Base-by-base conservation (phyloP, 2,888 invertebrate genomes). In the Apodemia mormo region DNA sequence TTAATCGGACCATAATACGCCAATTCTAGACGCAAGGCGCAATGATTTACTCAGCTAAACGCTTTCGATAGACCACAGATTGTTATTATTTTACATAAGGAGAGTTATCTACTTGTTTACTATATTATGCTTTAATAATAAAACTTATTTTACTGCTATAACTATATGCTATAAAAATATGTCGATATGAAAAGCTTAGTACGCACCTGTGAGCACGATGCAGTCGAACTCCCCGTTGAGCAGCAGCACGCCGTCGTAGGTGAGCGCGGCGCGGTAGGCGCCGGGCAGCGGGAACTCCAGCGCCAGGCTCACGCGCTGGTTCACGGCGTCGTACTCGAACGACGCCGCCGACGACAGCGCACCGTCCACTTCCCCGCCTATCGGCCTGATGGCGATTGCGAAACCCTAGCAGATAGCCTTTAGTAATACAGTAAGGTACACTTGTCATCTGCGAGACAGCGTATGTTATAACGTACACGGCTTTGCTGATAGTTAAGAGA, bases 191-290 rank as follows among this genome's bases (percentile, higher is more conserved):
- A n/a, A n/a, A n/a, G n/a, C n/a, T n/a, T n/a, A 1, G 40, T 37
- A 75, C 95, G 94, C 89, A 97, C 97, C 96, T 80, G 97, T 97
- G 69, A 98, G 94, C 65, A 98, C 98, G 81, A 98, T 97, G 81
- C 98, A 97, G 88, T 97, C 97, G 82, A 98, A 98, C 86, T 97
- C 97, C 43, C 98, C 98, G 83, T 98, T 97, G 79, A 97, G 97
- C 80, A 98, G 90, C 82, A 96, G 95, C 73, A 95, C 94, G 65
- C 96, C 96, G 70, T 95, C 94, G 83, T 97, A 97, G 79, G 95
- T 95, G 68, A 98, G 96, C 22, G 95, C 95, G 70, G 97, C 97
- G 80, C 96, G 96, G 90, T 96, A 97, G 81, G 97, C 96, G 67
- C 97, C 97, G 74, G 97, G 96, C 78, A 94, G 94, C 45, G 96